Base-by-base conservation (phyloP, 2,113 vertebrate genomes). In the Megaceryle maxima region DNA sequence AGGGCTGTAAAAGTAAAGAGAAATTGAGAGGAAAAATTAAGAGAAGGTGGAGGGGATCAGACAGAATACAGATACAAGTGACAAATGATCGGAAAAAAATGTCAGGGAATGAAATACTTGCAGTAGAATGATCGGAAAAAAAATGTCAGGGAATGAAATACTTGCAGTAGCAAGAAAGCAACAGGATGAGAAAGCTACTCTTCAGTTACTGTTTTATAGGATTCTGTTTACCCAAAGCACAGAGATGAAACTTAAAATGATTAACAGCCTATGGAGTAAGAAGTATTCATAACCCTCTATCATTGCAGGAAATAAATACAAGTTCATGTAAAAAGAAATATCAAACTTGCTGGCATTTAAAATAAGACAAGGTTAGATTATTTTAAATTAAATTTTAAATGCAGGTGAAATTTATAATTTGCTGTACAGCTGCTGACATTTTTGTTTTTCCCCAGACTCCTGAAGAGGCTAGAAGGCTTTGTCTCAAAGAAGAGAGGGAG, bases 341-440 rank as follows among this genome's bases (percentile, higher is more conserved):
- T 89, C 80, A 89, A 76, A 62, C 66, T 74, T 84, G 39, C 28
- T 95, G 93, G 59, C 75, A 92, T 95, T 95, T 93, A 62, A 94
- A 90, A 74, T 80, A 87, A 96, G 90, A 91, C 68, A 69, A 87
- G 64, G 81, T 84, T 77, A 87, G 68, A 93, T 84, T 89, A 93
- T 87, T 95, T 96, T 92, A 95, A 97, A 95, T 94, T 87, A 94
- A 92, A 92, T 87, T 96, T 83, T 73, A 94, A 94, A 83, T 87
- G 84, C 46, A 68, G 48, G 43, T 84, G 24, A 95, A 91, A 96
- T 96, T 94, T 72, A 87, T 92, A 91, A 95, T 87, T 94, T 95
- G 56, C 53, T 53, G 53, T 78, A 90, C 68, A 94, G 37, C 43
- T 97, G 87, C 39, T 96, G 87, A 94, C 83, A 96, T 87, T 92